These are phyloP conservation scores for Noctua comes DNA, from an alignment of 2,888 invertebrate species.

Conservation along the genomic window DNA sequence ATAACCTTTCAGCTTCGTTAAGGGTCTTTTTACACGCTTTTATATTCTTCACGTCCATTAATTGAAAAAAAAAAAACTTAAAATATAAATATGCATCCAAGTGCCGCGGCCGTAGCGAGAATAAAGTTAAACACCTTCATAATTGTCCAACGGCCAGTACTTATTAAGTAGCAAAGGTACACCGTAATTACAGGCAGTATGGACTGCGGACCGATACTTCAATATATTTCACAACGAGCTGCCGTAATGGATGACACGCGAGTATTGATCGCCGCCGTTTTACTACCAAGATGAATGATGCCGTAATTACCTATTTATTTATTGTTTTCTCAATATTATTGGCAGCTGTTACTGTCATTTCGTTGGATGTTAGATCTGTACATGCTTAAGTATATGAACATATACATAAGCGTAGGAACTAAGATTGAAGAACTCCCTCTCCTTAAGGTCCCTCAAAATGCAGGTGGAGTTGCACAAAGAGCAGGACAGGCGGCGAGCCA, in stretches of 20 bases:
- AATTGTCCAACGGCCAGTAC: conserved; percentile 12
- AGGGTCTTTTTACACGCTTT: no score
- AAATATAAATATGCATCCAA: not conserved
- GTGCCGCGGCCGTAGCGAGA: not conserved
- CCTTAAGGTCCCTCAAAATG: not conserved
- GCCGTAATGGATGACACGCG: conserved; percentile 37
- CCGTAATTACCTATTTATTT: conserved; percentile 52
- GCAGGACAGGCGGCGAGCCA: not conserved
- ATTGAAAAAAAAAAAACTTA: not conserved
- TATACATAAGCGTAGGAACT: not conserved
- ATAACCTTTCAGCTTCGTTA: no score
- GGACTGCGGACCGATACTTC: conserved; percentile 33
- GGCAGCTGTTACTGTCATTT: conserved; percentile 38
- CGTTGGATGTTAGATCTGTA: not conserved
- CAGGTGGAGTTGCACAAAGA: not conserved
- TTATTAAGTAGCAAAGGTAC: conserved; percentile 24
- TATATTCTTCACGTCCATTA: not conserved
- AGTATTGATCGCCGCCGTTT: conserved; percentile 50
- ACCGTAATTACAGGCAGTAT: conserved; percentile 19
- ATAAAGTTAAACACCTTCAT: not conserved
- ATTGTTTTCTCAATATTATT: conserved; percentile 51
- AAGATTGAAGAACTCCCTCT: not conserved
- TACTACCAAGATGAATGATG: conserved; percentile 41
- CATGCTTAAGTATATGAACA: not conserved
- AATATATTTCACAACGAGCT: conserved; percentile 44